A percentile compares a stretch with the other conserved stretches of the same genome.
Evolutionary conservation across 2,113 vertebrate genomes (phyloP).

Genomic region (Cygnus atratus): DNA sequence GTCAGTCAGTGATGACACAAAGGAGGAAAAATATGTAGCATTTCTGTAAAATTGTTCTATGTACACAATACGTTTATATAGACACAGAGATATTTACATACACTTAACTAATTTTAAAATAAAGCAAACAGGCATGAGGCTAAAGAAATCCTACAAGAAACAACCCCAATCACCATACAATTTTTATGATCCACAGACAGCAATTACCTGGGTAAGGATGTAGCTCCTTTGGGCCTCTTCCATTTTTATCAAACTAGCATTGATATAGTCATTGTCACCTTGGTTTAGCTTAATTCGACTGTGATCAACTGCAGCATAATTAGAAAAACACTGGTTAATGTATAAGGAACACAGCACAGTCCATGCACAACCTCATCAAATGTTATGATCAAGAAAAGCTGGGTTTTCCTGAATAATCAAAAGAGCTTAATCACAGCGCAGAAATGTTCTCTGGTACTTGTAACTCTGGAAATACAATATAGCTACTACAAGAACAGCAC

Average conservation of each 20-base stretch:
- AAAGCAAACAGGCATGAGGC: not conserved
- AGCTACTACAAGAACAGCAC: not conserved
- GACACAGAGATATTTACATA: not conserved
- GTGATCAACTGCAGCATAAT: slow-evolving; percentile 89
- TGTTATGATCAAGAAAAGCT: not conserved
- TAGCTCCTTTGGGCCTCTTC: slow-evolving; percentile 96
- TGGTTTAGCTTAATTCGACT: slow-evolving; percentile 94
- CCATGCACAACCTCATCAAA: not conserved
- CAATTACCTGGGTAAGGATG: slow-evolving; percentile 95
- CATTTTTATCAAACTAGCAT: slow-evolving; percentile 93
- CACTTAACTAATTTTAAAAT: not conserved
- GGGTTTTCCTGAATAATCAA: not conserved
- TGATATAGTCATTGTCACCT: slow-evolving; percentile 94
- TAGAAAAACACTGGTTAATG: slow-evolving; percentile 46
- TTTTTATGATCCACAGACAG: not conserved
- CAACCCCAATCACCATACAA: not conserved
- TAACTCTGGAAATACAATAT: not conserved
- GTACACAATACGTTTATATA: not conserved
- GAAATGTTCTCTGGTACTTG: not conserved
- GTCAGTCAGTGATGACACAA: not conserved
- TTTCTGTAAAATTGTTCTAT: not conserved
- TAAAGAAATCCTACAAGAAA: not conserved
- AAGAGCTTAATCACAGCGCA: not conserved
- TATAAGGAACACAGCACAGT: not conserved
- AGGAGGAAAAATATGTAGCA: not conserved